Base-by-base conservation (phyloP, 2,888 invertebrate genomes). In the Dasypogon diadema region DNA sequence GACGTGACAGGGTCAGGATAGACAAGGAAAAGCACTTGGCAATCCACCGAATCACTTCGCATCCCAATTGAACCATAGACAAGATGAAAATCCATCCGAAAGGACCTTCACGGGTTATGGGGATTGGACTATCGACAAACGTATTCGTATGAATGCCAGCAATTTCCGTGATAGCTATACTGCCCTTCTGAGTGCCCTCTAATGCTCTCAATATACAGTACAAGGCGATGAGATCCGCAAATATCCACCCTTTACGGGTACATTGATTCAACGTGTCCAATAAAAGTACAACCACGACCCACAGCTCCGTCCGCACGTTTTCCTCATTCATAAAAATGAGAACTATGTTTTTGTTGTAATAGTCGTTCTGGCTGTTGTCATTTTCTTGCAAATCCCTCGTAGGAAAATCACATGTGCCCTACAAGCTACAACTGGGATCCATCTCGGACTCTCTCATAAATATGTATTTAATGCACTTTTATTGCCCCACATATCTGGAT, bases 381-480 rank as follows among this genome's bases (percentile, higher is more conserved):
- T 10, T 30, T 5, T 30, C 10, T 30, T 30, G 6, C 6, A 30
- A 30, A 30, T 30, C 34, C 10, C 6, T 10, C 5, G 34, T 30
- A 30, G 10, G 34, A 5, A 30, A 30, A 30, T 30, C 34, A 30
- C 34, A 30, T 30, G 6, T 30, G 10, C 10, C 1, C 34, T 30
- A 5, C 34, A 30, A 6, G 5, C 6, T 30, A 30, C 34, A 30
- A 30, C 34, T 30, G 34, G 5, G 6, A 10, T 0, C 10, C 34
- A 30, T 6, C 34, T 10, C 34, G 34, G 5, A 5, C 10, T 30
- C 34, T 42, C 37, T 63, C 22, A 42, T 63, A 63, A 63, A 63
- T 63, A 42, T 63, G 21, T 63, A 63, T 63, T 37, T 37, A 42
- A 63, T 63, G 63, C 63, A 63, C 37, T 63, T 63, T 37, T 63